Evolutionary conservation across 1,140 invertebrate species (phyloP).

Genomic region (Penaeus japonicus): DNA sequence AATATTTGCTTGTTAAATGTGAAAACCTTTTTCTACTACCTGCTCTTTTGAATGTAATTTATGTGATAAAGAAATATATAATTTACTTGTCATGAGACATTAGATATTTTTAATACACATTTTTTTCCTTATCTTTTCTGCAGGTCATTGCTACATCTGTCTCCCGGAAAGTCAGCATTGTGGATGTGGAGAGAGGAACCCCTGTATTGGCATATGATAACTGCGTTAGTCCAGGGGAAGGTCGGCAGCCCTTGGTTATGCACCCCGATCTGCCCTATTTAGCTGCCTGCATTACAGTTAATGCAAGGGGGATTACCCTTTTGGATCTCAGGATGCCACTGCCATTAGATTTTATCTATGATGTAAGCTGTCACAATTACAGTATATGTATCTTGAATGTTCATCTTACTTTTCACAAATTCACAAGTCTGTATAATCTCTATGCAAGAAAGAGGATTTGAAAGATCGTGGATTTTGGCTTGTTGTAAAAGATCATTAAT

Average conservation of each 20-base stretch:
- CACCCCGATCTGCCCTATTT: constrained; percentile 35
- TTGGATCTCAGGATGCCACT: constrained; percentile 44
- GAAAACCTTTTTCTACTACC: no score
- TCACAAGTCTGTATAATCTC: no score
- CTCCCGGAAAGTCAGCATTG: constrained; percentile 41
- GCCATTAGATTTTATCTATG: constrained; percentile 46
- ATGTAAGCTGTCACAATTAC: constrained; percentile 4
- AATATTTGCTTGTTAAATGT: no score
- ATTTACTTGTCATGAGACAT: not conserved
- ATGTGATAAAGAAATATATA: no score
- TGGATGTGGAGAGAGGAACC: constrained; percentile 37
- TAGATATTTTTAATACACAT: not conserved
- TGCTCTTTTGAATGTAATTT: no score
- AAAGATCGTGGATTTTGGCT: no score
- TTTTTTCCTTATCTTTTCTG: not conserved
- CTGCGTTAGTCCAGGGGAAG: constrained; percentile 34
- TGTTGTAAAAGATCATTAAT: no score
- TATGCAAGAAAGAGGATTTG: no score
- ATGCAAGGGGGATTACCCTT: constrained; percentile 37
- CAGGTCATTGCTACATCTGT: constrained; percentile 42
- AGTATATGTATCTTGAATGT: no score
- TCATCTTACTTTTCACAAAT: no score
- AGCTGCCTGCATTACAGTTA: constrained; percentile 39
- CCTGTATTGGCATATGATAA: constrained; percentile 45
- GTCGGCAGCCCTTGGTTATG: constrained; percentile 29